Base-by-base conservation (phyloP, 2,113 vertebrate species). In the Ibidorhyncha struthersii region DNA sequence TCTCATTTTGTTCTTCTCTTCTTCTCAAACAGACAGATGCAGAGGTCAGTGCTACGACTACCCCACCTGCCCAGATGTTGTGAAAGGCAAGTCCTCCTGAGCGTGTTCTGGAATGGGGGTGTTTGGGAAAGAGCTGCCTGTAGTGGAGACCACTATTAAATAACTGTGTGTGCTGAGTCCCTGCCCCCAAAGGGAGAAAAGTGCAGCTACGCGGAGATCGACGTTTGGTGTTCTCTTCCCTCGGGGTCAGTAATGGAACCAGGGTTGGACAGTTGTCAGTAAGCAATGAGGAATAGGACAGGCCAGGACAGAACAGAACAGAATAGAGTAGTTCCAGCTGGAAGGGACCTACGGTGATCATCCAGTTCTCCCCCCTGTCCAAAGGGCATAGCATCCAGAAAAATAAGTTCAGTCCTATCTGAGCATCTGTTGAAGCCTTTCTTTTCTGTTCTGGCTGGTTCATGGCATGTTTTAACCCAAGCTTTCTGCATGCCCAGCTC, bases 401-500 rank as follows among this genome's bases (percentile, higher is more conserved):
- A 11, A 14, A 15, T 2, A 0, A 10, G 18, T 8, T 3, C 25
- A 12, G 17, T n/a, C n/a, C 1, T 4, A 3, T 0, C 41, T 2
- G 43, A 9, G 79, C 4, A 40, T 1, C 17, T 6, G 6, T 6
- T 10, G 82, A 8, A 56, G 50, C 71, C 22, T 27, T 3, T 9
- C 9, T 6, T 25, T 3, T 6, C 43, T 21, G 2, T 7, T 0
- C 11, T 13, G 45, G 1, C 4, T 13, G 29, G 7, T 8, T 8
- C 40, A 0, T 19, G 65, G 32, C 23, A 1, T 0, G 4, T 2
- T 40, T 2, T 8, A n/a, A 77, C 12, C 0, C 5, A 2, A 9
- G 4, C 9, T 50, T n/a, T 85, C 36, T 34, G 0, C 45, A 1
- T 5, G 0, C 34, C 5, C 79, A 95, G 91, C 8, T 21, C 90